Conservation (phyloP, 1,140 invertebrate genomes). For the Aphidius ervi region DNA sequence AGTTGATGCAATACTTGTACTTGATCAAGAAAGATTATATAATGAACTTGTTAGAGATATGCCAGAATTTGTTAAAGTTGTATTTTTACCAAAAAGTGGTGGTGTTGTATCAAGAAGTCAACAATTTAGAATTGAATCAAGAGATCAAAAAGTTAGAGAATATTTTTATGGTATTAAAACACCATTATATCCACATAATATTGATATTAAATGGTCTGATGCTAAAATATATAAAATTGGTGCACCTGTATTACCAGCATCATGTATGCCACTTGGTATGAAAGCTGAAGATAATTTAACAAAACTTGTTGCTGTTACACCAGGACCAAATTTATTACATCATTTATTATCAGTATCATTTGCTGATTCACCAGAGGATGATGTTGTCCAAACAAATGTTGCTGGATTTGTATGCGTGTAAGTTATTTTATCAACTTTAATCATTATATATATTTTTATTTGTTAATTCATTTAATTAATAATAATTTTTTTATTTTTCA, state of each 20-base stretch:
- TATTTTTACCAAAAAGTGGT: constrained; percentile 93
- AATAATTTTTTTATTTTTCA: constrained; percentile 43
- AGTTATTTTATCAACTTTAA: constrained; percentile 52
- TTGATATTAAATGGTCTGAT: constrained; percentile 84
- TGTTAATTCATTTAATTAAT: background rate
- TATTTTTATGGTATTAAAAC: constrained; percentile 91
- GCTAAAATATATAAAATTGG: constrained; percentile 93
- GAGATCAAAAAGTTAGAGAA: constrained; percentile 80
- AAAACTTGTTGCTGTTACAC: constrained; percentile 80
- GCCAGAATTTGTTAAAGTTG: constrained; percentile 88
- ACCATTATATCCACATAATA: constrained; percentile 87
- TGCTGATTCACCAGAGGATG: constrained; percentile 68
- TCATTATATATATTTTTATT: constrained; percentile 19
- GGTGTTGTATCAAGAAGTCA: constrained; percentile 86
- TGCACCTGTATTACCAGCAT: constrained; percentile 85
- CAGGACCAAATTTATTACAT: constrained; percentile 74
- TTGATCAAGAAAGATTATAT: constrained; percentile 95
- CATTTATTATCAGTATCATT: constrained; percentile 86
- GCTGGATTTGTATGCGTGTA: constrained; percentile 93
- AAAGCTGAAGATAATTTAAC: constrained; percentile 88
- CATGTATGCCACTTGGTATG: constrained; percentile 94
- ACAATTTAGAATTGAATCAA: constrained; percentile 65
- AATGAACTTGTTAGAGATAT: constrained; percentile 92
- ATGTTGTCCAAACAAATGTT: constrained; percentile 84
- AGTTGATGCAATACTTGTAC: constrained; percentile 90